Conservation (phyloP, 2,113 vertebrate species). For the Pavo muticus region DNA sequence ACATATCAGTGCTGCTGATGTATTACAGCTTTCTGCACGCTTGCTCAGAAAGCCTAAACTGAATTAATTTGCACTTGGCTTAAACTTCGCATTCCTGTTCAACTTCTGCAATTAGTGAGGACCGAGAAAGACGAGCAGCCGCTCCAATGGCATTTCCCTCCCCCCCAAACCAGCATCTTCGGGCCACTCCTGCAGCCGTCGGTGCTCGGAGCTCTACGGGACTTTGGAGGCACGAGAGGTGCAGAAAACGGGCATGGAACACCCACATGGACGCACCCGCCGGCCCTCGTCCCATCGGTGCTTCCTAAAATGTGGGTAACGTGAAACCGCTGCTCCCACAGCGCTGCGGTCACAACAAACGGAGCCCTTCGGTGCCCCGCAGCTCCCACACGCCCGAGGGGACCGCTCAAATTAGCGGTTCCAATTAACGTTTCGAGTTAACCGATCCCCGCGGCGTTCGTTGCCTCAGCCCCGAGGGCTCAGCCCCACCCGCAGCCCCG, state of each 20-base stretch:
- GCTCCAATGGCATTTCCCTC: no score
- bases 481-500: no score
- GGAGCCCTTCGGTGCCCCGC: background rate
- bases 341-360: background rate
- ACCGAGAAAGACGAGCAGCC: rapidly evolving
- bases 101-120: rapidly evolving
- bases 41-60: rapidly evolving
- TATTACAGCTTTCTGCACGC: rapidly evolving
- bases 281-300: rapidly evolving
- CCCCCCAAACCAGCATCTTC: rapidly evolving
- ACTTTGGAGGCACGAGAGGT: no score
- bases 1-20: background rate
- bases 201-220: rapidly evolving
- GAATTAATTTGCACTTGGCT: rapidly evolving
- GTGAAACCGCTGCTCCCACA: background rate
- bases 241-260: background rate
- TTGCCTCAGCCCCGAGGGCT: background rate
- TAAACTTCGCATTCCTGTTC: rapidly evolving
- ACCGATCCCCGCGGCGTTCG: no score
- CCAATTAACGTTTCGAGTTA: background rate
- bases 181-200: rapidly evolving
- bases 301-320: background rate
- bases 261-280: background rate
- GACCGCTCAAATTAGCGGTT: background rate
- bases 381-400: background rate